Conservation (phyloP, 2,888 invertebrate species). For the Calliopum simillimum region DNA sequence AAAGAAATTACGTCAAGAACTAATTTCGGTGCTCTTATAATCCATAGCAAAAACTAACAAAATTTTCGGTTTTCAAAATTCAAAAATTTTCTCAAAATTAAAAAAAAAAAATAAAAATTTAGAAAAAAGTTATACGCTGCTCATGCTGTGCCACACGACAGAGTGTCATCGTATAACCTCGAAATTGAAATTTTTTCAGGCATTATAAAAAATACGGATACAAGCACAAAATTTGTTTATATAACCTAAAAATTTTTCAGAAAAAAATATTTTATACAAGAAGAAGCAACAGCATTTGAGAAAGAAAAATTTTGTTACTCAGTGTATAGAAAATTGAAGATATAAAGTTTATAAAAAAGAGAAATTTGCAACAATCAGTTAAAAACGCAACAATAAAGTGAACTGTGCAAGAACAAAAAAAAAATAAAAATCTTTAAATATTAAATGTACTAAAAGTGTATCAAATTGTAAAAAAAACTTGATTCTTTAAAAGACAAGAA, state of each 20-base stretch:
- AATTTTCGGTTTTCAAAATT: background rate
- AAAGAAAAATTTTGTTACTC: constrained; percentile 20
- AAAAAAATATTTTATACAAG: constrained; percentile 17
- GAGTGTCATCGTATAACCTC: constrained; percentile 7
- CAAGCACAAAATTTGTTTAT: constrained; percentile 40
- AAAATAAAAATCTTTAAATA: no score
- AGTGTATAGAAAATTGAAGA: constrained; percentile 33
- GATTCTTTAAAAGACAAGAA: constrained; percentile 12
- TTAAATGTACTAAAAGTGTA: background rate
- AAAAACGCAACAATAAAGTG: background rate
- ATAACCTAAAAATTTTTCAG: constrained; percentile 38
- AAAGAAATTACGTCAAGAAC: constrained; percentile 19
- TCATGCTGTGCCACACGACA: no score
- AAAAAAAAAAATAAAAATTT: no score
- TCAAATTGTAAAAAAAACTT: background rate
- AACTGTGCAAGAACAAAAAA: background rate
- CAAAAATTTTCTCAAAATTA: background rate
- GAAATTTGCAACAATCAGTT: background rate
- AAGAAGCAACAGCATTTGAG: constrained; percentile 27
- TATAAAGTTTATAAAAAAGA: constrained; percentile 2
- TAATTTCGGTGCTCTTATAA: no score
- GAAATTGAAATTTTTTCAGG: constrained; percentile 26
- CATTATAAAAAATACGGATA: constrained; percentile 16
- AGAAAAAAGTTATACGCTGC: no score
- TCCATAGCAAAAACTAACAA: background rate